These are phyloP conservation scores for Cerceris ruficornis DNA, from an alignment of 2,888 invertebrate species.

Conservation along the genomic window DNA sequence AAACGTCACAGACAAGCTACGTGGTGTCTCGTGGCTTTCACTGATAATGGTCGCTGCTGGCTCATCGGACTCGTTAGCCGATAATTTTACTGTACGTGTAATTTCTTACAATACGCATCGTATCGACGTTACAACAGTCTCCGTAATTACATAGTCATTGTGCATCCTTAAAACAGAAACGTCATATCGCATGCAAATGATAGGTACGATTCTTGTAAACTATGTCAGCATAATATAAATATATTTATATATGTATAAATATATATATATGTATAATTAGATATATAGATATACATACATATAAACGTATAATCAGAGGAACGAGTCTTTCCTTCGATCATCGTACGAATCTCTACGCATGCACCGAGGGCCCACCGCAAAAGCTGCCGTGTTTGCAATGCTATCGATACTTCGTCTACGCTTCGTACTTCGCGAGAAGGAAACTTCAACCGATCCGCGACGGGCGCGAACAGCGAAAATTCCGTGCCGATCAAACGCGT, in stretches of 20 bases:
- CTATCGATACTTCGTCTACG: neutral
- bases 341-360: conserved; percentile 57
- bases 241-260: conserved; percentile 16
- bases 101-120: conserved; percentile 50
- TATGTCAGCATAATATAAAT: conserved; percentile 50
- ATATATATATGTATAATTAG: too few relatives aligned
- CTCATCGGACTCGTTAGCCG: conserved; percentile 76
- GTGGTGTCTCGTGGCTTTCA: conserved; percentile 76
- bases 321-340: conserved; percentile 8
- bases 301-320: too few relatives aligned
- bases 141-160: conserved; percentile 81
- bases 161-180: conserved; percentile 81
- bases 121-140: conserved; percentile 64
- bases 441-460: too few relatives aligned
- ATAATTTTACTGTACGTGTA: conserved; percentile 45
- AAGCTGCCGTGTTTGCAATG: conserved; percentile 49
- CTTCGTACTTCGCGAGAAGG: too few relatives aligned
- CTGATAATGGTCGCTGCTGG: conserved; percentile 81
- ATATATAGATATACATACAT: too few relatives aligned
- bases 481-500: too few relatives aligned
- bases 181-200: conserved; percentile 78
- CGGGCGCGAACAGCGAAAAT: too few relatives aligned
- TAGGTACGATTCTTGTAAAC: conserved; percentile 61
- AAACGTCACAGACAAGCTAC: conserved; percentile 61
- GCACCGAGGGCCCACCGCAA: conserved; percentile 65